Base-by-base conservation (phyloP, 1,140 invertebrate species). In the Zaprionus tsacasi region DNA sequence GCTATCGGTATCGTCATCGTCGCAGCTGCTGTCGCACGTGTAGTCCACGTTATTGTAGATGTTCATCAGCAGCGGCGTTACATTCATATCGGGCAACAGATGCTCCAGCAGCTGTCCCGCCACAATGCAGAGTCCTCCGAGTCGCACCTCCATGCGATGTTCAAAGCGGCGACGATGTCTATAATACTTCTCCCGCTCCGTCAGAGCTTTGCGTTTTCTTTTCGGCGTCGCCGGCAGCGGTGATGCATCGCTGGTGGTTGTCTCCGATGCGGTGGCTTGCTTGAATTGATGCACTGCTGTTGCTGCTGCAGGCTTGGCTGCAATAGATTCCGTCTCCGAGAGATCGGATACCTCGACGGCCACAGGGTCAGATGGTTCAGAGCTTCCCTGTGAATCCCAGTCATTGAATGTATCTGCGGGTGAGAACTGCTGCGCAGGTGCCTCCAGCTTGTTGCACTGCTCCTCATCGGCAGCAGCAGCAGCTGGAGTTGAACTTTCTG, bases 81-180 rank as follows among this genome's bases (percentile, higher is more conserved):
- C 68, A 70, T 87, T 76, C 5, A 85, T 25, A 13, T 75, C 68
- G 4, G 87, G 82, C 12, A 73, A 75, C 36, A 90, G 43, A 1
- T 77, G 68, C 36, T 78, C 75, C n/a, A 92, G n/a, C 0, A 92
- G 36, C n/a, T 76, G 74, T 0, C 85, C 82, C n/a, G 85, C 75
- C 6, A 91, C 83, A 0, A 74, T 76, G 27, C 86, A 78, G 13
- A 92, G 21, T 6, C 68, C 75, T 52, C 77, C 81, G 0, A 92
- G 67, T 7, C 88, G 91, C 54, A 71, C 59, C 61, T 92, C 91
- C 73, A 87, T 76, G 27, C 91, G 81, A 45, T 79, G 76, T 58
- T 91, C 83, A 36, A 75, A 92, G 43, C 66, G 79, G 6, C 91
- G 76, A 8, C 91, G 86, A 56, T 92, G 91, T 12, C 85, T 82